A percentile compares a stretch with the other conserved stretches of the same genome.
Conservation (phyloP, 2,113 vertebrate species). For the Paracanthobrama guichenoti region DNA sequence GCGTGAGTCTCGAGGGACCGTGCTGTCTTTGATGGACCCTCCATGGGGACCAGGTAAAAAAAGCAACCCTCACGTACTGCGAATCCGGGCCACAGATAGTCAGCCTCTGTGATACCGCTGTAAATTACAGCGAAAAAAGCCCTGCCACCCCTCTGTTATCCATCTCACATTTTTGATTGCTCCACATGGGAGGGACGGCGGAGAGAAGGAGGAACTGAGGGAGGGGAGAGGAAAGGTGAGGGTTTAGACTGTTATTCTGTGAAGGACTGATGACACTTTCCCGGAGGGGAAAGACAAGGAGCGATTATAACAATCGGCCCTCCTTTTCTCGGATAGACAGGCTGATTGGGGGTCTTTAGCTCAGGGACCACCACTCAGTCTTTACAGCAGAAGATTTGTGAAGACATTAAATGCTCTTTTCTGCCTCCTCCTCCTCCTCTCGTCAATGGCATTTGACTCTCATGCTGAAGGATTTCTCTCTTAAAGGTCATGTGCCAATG, state of each 20-base stretch:
- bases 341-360: slow-evolving; percentile 33
- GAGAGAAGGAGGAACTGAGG: slow-evolving; percentile 23
- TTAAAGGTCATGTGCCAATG: slow-evolving; percentile 37
- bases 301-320: slow-evolving; percentile 23
- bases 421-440: not conserved
- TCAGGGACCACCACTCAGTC: slow-evolving; percentile 6
- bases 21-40: not conserved
- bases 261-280: slow-evolving; percentile 37
- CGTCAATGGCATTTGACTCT: slow-evolving; percentile 15
- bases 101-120: not conserved
- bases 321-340: slow-evolving; percentile 5
- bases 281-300: slow-evolving; percentile 9
- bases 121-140: slow-evolving; percentile 4
- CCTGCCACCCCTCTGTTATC: slow-evolving; percentile 5
- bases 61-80: not conserved
- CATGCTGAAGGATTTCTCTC: slow-evolving; percentile 33
- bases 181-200: not conserved
- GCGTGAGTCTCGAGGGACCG: not conserved
- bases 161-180: slow-evolving; percentile 7
- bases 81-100: not conserved
- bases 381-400: slow-evolving; percentile 4
- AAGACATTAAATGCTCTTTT: not conserved
- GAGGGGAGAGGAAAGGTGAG: not conserved
- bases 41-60: not conserved
- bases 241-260: not conserved